phyloP scores from a whole-genome alignment of 2,888 invertebrate genomes.

The Lycocerus yunnanus region DNA sequence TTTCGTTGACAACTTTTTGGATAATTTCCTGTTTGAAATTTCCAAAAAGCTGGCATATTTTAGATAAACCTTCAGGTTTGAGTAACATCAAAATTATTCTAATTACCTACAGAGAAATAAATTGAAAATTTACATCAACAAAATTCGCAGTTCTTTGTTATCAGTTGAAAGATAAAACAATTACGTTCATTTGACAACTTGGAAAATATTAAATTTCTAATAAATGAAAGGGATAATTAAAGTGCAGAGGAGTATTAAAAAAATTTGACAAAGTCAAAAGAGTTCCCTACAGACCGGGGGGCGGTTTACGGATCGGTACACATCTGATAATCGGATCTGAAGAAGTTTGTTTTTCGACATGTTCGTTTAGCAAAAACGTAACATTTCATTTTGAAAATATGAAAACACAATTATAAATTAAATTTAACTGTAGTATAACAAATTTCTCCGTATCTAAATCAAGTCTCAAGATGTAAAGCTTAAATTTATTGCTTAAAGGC shows the following conservation, averaged over 20 bases:
- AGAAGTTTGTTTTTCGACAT: neutral
- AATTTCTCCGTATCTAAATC: constrained; percentile 13
- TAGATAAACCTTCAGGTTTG: neutral
- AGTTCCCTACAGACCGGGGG: neutral
- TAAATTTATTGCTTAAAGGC: constrained; percentile 20
- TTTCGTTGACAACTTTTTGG: neutral
- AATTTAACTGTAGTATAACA: neutral
- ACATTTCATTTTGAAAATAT: neutral
- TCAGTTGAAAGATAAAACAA: neutral
- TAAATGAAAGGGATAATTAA: neutral
- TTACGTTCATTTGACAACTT: neutral
- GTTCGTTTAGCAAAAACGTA: neutral
- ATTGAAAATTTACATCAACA: neutral
- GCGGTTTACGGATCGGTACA: neutral
- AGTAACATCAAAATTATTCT: neutral
- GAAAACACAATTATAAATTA: neutral
- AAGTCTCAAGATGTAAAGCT: constrained; percentile 10
- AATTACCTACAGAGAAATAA: neutral
- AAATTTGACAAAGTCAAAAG: neutral
- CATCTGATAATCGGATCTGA: neutral
- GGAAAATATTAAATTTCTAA: neutral
- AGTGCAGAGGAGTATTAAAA: neutral
- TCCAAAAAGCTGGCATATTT: neutral
- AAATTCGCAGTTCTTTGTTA: neutral
- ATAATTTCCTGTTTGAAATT: neutral